Conservation (phyloP, 2,888 invertebrate species). For the Pomacea canaliculata region DNA sequence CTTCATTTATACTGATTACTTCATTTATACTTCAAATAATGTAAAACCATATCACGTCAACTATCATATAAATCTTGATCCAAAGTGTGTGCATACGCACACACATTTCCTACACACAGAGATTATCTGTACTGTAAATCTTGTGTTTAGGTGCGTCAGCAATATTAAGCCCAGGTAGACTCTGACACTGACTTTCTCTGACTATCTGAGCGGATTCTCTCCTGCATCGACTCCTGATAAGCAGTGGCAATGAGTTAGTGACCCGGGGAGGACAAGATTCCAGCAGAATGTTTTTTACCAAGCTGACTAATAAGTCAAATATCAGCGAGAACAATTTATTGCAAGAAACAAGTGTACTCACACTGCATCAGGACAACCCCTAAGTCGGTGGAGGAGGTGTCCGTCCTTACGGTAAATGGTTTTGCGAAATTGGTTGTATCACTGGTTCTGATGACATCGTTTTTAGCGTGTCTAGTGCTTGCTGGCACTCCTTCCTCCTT, state of each 20-base stretch:
- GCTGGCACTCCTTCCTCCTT: too few relatives aligned
- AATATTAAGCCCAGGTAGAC: constrained; percentile 14
- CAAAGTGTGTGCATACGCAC: too few relatives aligned
- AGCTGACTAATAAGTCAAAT: neutral
- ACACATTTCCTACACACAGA: too few relatives aligned
- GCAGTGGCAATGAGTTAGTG: constrained; percentile 20
- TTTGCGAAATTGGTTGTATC: too few relatives aligned
- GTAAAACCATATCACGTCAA: too few relatives aligned
- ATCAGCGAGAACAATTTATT: neutral
- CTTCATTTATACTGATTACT: too few relatives aligned
- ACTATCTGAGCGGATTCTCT: constrained; percentile 8
- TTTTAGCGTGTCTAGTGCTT: too few relatives aligned
- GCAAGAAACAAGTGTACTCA: neutral
- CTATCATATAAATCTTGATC: too few relatives aligned
- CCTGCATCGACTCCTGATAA: constrained; percentile 6
- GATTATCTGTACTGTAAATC: neutral
- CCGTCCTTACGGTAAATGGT: too few relatives aligned
- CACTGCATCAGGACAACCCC: constrained; percentile 7
- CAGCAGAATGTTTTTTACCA: neutral
- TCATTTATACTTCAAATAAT: too few relatives aligned
- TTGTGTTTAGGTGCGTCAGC: constrained; percentile 19
- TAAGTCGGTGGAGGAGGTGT: too few relatives aligned
- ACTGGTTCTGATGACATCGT: too few relatives aligned
- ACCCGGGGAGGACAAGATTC: constrained; percentile 1
- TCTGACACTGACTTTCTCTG: neutral